Percentiles rank a stretch among this genome's conserved stretches.
Evolutionary conservation across 2,888 invertebrate species (phyloP).

Genomic region (Bugula neritina): DNA sequence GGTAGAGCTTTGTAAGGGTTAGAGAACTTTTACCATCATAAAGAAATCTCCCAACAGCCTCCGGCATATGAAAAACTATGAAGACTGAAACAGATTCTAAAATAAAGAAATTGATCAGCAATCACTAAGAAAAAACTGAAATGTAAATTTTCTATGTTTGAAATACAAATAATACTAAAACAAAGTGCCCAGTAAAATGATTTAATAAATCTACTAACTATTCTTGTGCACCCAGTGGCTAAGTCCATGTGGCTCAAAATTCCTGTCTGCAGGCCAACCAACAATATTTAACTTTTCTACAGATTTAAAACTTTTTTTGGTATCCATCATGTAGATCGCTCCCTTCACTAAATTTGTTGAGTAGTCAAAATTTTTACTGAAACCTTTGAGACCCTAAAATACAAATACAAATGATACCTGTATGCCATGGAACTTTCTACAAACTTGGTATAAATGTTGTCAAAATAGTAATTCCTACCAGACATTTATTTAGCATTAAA

Average conservation of each 20-base stretch:
- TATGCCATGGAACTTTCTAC: too few species aligned
- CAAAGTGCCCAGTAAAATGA: too few species aligned
- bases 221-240: constrained; percentile 3
- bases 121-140: too few species aligned
- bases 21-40: background rate
- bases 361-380: background rate
- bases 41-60: background rate
- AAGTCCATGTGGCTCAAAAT: constrained; percentile 17
- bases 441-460: too few species aligned
- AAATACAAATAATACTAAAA: too few species aligned
- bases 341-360: background rate
- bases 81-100: constrained; percentile 2
- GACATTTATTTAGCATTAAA: too few species aligned
- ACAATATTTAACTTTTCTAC: background rate
- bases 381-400: background rate
- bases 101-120: too few species aligned
- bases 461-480: too few species aligned
- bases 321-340: constrained; percentile 3
- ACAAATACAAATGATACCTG: too few species aligned
- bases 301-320: background rate
- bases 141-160: too few species aligned
- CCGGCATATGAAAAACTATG: constrained; percentile 1
- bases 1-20: background rate
- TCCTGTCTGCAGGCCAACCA: constrained; percentile 2
- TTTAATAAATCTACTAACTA: too few species aligned